Evolutionary conservation across 1,140 invertebrate species (phyloP).

Genomic region (Coelopa frigida): DNA sequence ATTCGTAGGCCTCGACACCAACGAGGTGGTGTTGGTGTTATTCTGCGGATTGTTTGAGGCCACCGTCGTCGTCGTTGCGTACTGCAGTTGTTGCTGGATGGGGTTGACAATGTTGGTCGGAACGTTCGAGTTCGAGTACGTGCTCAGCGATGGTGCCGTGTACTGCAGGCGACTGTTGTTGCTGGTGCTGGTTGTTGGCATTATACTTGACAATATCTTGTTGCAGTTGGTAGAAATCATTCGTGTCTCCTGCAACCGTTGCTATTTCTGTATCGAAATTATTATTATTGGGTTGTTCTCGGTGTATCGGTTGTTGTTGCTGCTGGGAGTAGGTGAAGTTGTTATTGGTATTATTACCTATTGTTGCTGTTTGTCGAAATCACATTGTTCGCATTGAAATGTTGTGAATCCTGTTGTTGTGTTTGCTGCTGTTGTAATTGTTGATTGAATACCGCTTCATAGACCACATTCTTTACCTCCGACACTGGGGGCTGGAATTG

Average conservation of each 20-base stretch:
- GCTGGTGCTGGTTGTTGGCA: slow-evolving; percentile 1
- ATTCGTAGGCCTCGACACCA: slow-evolving; percentile 58
- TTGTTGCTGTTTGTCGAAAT: too few species aligned
- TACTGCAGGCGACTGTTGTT: slow-evolving; percentile 46
- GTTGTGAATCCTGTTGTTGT: not conserved
- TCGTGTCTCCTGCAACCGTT: too few species aligned
- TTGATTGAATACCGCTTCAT: too few species aligned
- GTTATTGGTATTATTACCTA: too few species aligned
- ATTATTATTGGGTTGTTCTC: not conserved
- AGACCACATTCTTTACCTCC: too few species aligned
- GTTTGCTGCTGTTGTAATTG: not conserved
- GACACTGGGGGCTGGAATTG: too few species aligned
- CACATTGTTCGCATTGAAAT: not conserved
- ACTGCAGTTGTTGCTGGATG: slow-evolving; percentile 43
- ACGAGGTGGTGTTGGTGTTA: slow-evolving; percentile 34
- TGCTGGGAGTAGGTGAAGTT: too few species aligned
- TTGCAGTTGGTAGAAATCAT: too few species aligned
- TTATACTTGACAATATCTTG: slow-evolving; percentile 7
- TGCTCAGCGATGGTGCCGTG: slow-evolving; percentile 51
- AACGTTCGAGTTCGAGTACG: slow-evolving; percentile 49
- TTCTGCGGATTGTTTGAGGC: slow-evolving; percentile 1
- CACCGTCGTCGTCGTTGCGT: slow-evolving; percentile 18
- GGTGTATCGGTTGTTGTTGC: slow-evolving; percentile 4
- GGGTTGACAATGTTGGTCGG: slow-evolving; percentile 61
- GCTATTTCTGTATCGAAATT: not conserved